These are phyloP conservation scores for Chiloscyllium punctatum DNA, from an alignment of 2,797 vertebrate genomes.

Conservation along the genomic window DNA sequence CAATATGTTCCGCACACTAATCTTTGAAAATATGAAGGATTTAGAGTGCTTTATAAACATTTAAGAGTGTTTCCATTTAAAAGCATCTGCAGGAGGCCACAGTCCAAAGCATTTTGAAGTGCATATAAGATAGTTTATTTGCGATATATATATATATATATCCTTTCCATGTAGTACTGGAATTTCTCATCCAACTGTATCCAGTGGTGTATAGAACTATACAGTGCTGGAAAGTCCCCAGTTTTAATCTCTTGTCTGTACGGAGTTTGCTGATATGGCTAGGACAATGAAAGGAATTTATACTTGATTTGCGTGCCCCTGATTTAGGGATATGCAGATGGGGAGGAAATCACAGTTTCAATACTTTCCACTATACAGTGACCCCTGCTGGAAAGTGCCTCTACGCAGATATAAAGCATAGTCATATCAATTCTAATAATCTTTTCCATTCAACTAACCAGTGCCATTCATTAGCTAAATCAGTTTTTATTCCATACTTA, in stretches of 20 bases:
- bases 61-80: background rate
- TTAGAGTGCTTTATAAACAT: background rate
- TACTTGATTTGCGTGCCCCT: background rate
- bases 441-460: background rate
- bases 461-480: background rate
- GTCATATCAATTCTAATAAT: background rate
- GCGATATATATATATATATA: background rate
- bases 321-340: background rate
- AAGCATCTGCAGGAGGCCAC: background rate
- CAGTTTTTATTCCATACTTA: too few species aligned
- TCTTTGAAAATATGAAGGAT: constrained; percentile 21
- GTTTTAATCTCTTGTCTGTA: background rate
- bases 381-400: background rate
- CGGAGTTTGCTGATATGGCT: background rate
- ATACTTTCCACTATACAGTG: background rate
- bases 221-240: background rate
- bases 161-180: background rate
- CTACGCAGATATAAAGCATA: background rate
- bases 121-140: background rate
- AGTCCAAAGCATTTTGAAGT: background rate
- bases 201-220: background rate
- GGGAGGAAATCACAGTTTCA: background rate
- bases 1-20: background rate
- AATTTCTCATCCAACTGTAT: background rate
- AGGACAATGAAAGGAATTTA: background rate